Base-by-base conservation (phyloP, 2,797 vertebrate genomes). In the Syngnathus acus region DNA sequence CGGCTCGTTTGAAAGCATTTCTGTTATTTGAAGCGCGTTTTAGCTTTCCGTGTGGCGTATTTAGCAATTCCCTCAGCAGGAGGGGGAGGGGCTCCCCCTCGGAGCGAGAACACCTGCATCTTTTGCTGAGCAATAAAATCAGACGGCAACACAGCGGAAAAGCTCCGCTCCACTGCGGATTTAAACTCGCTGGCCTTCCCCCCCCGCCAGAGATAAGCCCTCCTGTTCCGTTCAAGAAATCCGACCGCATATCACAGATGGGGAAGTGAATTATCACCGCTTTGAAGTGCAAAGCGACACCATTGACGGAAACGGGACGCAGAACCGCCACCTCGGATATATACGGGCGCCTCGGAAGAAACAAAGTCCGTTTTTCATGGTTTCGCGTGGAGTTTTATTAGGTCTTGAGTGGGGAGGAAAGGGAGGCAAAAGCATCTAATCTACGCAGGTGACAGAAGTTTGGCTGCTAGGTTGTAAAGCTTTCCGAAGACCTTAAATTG, bases 21-120 rank as follows among this genome's bases (percentile, higher is more conserved):
- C 50, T 3, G 14, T 57, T 57, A 16, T 37, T 57, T 9, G 1
- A 16, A 57, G 32, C 55, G 7, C 26, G 9, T 62, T 61, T 61
- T 45, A 62, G 60, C 60, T 26, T 62, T 45, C 60, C 60, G 9
- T 45, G 16, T 62, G 21, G 64, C 59, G 32, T 17, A 69, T 69
- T 65, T 64, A 66, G 62, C 10, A 0, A 67, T 69, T 77, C 21
- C 53, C 57, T 62, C 38, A 39, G 50, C 0, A 9, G 71, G 68
- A 8, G 73, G 54, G 65, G 42, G 17, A 72, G 65, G 61, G 48
- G 57, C 26, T 14, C 1, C 23, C 55, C 68, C n/a, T 51, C 21
- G 48, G 7, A 59, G 63, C 48, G 37, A 23, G 16, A 47, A 64
- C 43, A 71, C 48, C 40, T 51, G 50, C 45, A 64, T 69, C 51